A percentile compares a stretch with the other conserved stretches of the same genome.
Evolutionary conservation across 2,888 invertebrate genomes (phyloP).

Genomic region (Neelides folsomi): DNA sequence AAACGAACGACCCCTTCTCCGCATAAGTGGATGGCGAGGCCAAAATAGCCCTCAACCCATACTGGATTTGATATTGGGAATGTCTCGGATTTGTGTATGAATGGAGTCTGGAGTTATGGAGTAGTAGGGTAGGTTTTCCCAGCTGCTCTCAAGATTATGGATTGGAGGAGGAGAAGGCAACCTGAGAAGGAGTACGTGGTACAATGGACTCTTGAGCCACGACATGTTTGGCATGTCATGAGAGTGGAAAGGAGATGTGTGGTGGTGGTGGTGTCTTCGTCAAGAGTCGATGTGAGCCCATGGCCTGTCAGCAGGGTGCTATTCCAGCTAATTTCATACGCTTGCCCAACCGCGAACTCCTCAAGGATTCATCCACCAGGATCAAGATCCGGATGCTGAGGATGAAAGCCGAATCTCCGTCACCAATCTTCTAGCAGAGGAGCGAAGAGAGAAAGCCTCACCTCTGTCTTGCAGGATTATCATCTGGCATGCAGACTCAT

Average conservation of each 20-base stretch:
- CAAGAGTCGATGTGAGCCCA: not conserved
- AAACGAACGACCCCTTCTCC: no score
- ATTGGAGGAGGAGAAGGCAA: no score
- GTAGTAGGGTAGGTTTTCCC: no score
- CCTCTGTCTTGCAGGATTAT: not conserved
- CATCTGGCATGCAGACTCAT: constrained; percentile 11
- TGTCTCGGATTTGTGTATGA: no score
- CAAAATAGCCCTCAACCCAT: no score
- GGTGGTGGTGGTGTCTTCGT: not conserved
- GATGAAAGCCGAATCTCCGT: constrained; percentile 1
- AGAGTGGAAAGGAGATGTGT: not conserved
- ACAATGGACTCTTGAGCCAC: no score
- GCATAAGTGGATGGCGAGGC: no score
- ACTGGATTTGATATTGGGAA: no score
- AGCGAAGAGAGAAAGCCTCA: not conserved
- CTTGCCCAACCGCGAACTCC: constrained; percentile 18
- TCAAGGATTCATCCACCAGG: not conserved
- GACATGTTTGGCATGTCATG: no score
- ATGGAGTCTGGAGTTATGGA: no score
- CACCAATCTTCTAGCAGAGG: not conserved
- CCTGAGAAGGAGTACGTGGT: no score
- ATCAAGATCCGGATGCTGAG: constrained; percentile 3
- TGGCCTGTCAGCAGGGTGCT: constrained; percentile 21
- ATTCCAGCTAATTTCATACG: constrained; percentile 19
- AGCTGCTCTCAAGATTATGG: no score